Conservation (phyloP, 2,113 vertebrate genomes). For the Oostethus manadensis region DNA sequence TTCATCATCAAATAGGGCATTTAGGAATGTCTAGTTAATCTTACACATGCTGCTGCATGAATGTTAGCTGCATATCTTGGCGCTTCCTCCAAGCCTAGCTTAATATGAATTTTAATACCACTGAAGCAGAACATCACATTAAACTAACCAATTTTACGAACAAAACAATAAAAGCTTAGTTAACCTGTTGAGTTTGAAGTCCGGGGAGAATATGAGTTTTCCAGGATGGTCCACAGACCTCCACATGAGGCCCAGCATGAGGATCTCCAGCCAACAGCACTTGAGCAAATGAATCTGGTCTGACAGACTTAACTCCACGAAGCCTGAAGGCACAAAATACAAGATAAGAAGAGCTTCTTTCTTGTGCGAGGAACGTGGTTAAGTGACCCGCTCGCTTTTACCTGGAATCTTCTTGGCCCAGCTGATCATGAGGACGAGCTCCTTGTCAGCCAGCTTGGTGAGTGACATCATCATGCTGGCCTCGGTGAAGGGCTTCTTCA, state of each 20-base stretch:
- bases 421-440: conserved; percentile 93
- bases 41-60: too few relatives aligned
- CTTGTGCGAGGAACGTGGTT: background rate
- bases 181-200: conserved; percentile 90
- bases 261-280: conserved; percentile 94
- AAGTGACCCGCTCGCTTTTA: conserved; percentile 18
- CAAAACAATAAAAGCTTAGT: background rate
- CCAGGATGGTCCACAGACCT: conserved; percentile 91
- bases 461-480: conserved; percentile 97
- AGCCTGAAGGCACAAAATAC: conserved; percentile 68
- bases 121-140: too few relatives aligned
- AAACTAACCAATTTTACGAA: background rate
- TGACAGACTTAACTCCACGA: conserved; percentile 83
- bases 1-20: too few relatives aligned
- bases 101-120: too few relatives aligned
- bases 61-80: too few relatives aligned
- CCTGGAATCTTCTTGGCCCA: conserved; percentile 99
- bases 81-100: too few relatives aligned
- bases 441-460: conserved; percentile 93
- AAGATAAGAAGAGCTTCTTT: background rate
- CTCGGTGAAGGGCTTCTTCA: conserved; percentile 88
- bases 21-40: too few relatives aligned
- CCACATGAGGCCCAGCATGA: conserved; percentile 98
- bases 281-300: conserved; percentile 94
- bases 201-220: conserved; percentile 92